These are phyloP conservation scores for Macrophya annulata DNA, from an alignment of 2,888 invertebrate species.

Conservation along the genomic window DNA sequence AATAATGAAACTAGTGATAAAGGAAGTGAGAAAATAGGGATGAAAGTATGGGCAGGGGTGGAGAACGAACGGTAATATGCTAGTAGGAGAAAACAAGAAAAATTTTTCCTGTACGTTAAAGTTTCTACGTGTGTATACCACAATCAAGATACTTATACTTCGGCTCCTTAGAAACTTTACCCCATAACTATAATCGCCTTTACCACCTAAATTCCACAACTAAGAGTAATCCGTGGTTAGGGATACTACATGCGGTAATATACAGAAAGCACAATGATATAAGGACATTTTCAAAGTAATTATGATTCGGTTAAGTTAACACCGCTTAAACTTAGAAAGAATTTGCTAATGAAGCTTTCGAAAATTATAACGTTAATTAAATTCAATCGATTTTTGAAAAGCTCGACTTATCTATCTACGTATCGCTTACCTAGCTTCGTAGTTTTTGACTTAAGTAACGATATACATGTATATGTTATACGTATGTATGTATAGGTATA, in stretches of 20 bases:
- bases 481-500: not conserved
- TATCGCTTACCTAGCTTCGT: too few species aligned
- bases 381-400: not conserved
- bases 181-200: conserved; percentile 39
- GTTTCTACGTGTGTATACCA: conserved; percentile 3
- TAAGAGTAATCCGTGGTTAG: not conserved
- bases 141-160: conserved; percentile 4
- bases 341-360: not conserved
- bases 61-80: not conserved
- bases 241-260: not conserved
- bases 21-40: not conserved
- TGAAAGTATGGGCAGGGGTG: not conserved
- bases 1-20: too few species aligned
- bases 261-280: not conserved
- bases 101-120: not conserved
- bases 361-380: not conserved
- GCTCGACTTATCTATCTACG: too few species aligned
- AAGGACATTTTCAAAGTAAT: not conserved
- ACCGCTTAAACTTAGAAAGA: not conserved
- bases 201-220: not conserved
- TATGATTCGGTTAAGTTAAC: conserved; percentile 1
- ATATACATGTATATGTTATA: not conserved
- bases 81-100: not conserved
- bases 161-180: not conserved
- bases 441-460: too few species aligned